phyloP scores from a whole-genome alignment of 2,113 vertebrate species.

The Loxodonta africana region DNA sequence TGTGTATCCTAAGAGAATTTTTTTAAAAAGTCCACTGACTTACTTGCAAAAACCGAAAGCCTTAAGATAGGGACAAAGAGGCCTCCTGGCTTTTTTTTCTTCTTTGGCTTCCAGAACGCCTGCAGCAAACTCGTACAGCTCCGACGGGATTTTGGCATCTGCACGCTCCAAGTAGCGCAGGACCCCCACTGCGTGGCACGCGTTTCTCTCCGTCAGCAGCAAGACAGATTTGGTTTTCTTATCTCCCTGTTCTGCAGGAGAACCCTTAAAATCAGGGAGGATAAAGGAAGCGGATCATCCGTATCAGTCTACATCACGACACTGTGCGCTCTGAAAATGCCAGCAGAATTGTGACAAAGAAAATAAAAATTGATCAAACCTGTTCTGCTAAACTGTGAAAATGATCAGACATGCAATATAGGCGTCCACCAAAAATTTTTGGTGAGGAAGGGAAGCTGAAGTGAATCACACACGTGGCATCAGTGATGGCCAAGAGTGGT shows the following conservation, averaged over 20 bases:
- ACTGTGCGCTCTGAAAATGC: not conserved
- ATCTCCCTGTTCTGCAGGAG: conserved; percentile 63
- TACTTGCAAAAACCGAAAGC: conserved; percentile 95
- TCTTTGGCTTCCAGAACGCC: conserved; percentile 89
- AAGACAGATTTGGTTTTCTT: conserved; percentile 89
- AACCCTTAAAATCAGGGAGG: conserved; percentile 65
- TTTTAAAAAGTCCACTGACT: not conserved
- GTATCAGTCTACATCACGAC: not conserved
- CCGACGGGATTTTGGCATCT: conserved; percentile 88
- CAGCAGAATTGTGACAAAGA: not conserved
- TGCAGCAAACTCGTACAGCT: conserved; percentile 88
- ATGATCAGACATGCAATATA: conserved; percentile 91
- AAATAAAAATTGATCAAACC: conserved; percentile 85
- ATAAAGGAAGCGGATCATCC: conserved; percentile 12
- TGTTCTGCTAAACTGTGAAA: conserved; percentile 88
- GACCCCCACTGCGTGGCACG: conserved; percentile 83
- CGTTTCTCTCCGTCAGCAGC: conserved; percentile 91
- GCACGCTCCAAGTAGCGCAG: conserved; percentile 90
- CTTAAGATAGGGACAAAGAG: conserved; percentile 93
- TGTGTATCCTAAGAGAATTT: not conserved
- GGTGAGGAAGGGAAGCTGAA: conserved; percentile 93
- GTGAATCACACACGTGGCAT: conserved; percentile 94
- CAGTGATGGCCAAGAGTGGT: conserved; percentile 90
- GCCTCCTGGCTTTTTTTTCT: conserved; percentile 86
- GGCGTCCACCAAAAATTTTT: conserved; percentile 90